Conservation (phyloP, 2,888 invertebrate species). For the Oxycera nigricornis region DNA sequence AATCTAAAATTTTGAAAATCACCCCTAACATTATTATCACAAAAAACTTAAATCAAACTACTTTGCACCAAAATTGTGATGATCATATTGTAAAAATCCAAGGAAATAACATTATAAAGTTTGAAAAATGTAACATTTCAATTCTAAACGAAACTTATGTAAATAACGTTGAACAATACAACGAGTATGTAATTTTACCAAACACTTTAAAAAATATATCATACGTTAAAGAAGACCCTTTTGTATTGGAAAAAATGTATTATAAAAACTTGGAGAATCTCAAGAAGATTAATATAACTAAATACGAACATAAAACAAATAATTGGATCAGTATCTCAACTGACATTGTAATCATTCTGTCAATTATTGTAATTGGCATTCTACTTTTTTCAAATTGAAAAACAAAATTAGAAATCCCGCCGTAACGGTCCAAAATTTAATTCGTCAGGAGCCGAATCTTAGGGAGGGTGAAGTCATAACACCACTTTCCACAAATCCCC, state of each 20-base stretch:
- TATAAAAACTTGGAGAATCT: too few species aligned
- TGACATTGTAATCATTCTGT: not conserved
- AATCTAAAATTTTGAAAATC: too few species aligned
- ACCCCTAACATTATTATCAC: too few species aligned
- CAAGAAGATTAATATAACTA: not conserved
- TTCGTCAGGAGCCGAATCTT: not conserved
- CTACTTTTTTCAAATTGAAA: too few species aligned
- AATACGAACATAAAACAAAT: not conserved
- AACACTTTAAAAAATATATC: not conserved
- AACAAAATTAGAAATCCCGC: not conserved
- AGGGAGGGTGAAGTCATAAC: not conserved
- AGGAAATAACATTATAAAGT: not conserved
- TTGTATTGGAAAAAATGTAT: not conserved
- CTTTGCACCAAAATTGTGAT: not conserved
- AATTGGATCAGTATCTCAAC: not conserved
- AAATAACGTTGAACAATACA: not conserved
- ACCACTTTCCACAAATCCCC: too few species aligned
- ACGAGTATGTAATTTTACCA: not conserved
- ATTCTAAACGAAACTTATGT: not conserved
- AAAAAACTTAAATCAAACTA: not conserved
- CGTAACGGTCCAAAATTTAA: not conserved
- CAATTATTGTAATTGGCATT: too few species aligned
- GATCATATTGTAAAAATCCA: not conserved
- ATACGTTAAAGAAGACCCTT: not conserved
- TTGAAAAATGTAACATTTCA: not conserved